A percentile compares a stretch with the other conserved stretches of the same genome.
Conservation (phyloP, 2,797 vertebrate genomes). For the Kryptopterus vitreolus region DNA sequence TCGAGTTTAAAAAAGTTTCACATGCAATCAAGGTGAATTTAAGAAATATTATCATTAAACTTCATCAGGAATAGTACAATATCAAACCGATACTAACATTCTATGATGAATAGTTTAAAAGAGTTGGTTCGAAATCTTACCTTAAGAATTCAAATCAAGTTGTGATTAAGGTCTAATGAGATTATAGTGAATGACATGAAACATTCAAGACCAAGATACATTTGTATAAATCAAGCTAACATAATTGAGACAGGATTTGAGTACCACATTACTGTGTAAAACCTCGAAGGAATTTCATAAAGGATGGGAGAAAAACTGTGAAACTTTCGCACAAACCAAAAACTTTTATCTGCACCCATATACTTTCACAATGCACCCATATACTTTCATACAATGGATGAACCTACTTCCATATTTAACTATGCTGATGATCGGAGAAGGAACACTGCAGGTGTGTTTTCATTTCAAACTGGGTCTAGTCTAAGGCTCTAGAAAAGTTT, state of each 20-base stretch:
- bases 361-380: too few species aligned
- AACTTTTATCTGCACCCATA: slow-evolving; percentile 13
- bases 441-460: slow-evolving; percentile 1
- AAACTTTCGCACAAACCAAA: background rate
- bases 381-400: background rate
- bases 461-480: slow-evolving; percentile 18
- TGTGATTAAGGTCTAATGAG: too few species aligned
- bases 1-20: background rate
- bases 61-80: background rate
- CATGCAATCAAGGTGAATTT: background rate
- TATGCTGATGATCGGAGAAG: background rate
- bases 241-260: background rate
- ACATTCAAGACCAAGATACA: background rate
- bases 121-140: background rate
- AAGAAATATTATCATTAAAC: background rate
- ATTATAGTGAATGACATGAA: background rate
- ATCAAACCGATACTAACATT: background rate
- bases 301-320: background rate
- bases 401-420: slow-evolving; percentile 17
- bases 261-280: background rate
- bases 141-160: background rate
- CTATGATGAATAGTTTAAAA: background rate
- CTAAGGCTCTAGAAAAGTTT: background rate
- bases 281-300: background rate
- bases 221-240: background rate